Evolutionary conservation across 2,797 vertebrate genomes (phyloP).

Genomic region (Eulemur rubriventer): DNA sequence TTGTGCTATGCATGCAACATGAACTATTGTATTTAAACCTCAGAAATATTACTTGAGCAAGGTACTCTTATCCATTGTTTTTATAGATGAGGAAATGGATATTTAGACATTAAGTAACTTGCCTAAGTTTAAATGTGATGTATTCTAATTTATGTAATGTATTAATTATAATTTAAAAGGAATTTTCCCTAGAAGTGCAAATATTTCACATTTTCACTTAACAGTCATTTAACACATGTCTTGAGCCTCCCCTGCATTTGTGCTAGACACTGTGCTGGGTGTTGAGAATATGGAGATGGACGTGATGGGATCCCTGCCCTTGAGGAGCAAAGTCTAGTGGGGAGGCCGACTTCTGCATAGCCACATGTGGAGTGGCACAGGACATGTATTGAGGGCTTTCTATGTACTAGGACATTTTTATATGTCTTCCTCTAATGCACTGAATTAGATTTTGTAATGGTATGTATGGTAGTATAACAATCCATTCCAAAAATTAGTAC

Average conservation of each 20-base stretch:
- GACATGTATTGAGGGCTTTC: not conserved
- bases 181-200: not conserved
- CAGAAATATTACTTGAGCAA: not conserved
- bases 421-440: not conserved
- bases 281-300: not conserved
- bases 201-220: not conserved
- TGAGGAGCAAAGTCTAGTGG: not conserved
- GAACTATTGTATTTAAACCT: not conserved
- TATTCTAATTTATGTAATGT: not conserved
- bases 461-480: not conserved
- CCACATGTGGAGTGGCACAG: not conserved
- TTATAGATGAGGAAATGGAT: not conserved
- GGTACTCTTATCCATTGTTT: not conserved
- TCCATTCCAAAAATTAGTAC: not conserved
- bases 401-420: not conserved
- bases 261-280: not conserved
- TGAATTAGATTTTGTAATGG: not conserved
- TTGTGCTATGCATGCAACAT: not conserved
- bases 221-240: not conserved
- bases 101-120: not conserved
- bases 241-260: not conserved
- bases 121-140: not conserved
- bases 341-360: not conserved
- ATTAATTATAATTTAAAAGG: not conserved
- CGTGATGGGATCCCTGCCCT: not conserved